Base-by-base conservation (phyloP, 2,113 vertebrate species). In the Tyrannus savana region DNA sequence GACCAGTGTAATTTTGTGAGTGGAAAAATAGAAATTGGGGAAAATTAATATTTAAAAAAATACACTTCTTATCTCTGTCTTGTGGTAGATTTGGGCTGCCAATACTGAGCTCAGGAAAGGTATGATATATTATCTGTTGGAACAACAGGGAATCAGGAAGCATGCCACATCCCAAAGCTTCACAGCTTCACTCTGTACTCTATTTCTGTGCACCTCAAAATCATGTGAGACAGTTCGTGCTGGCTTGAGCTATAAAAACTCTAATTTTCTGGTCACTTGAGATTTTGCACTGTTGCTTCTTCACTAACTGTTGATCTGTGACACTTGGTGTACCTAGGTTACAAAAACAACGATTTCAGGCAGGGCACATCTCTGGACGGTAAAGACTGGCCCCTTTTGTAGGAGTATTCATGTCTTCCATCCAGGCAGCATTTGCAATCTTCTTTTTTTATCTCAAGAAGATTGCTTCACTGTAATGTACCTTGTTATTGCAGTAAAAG, bases 161-260 rank as follows among this genome's bases (percentile, higher is more conserved):
- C 0, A 0, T 2, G n/a, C 9, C 27, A 50, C 0, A 0, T 30
- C 24, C 28, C 19, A 50, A 22, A 63, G 31, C 19, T 21, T 21
- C 31, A 21, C 8, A 62, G 6, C 31, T 55, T 60, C 31, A 19
- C 33, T 58, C 37, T 53, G 17, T 6, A 3, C 6, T 2, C 5
- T 68, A 8, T 28, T 82, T 64, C 47, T 53, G 3, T 6, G 31
- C 3, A 3, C 37, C 55, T 21, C 46, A 33, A 16, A 12, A 14
- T 14, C 39, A 68, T 19, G 8, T 52, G 19, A 15, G 30, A 25
- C 42, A 80, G 12, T 6, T 64, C 12, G 7, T 9, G 9, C 9
- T 55, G 15, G 2, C 16, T 11, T 47, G 12, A 78, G 46, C 6
- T 19, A 47, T 58, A 58, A 11, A 27, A 44, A 9, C 9, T 52